A percentile compares a stretch with the other conserved stretches of the same genome.
phyloP scores from a whole-genome alignment of 1,140 invertebrate genomes.

The Hormaphis cornu region DNA sequence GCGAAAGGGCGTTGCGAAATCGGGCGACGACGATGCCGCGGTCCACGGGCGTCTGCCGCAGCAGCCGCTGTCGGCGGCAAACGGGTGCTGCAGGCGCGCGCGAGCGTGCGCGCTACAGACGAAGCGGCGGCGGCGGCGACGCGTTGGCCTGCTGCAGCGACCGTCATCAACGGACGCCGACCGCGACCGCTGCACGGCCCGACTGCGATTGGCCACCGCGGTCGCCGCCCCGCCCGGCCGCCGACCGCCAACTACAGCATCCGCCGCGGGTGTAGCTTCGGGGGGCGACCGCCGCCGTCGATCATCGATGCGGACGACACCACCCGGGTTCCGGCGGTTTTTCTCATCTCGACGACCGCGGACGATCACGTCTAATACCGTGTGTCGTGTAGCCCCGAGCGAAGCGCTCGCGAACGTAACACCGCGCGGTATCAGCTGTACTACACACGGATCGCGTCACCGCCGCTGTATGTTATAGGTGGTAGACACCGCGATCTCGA shows the following conservation, averaged over 20 bases:
- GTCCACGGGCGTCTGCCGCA: too few relatives aligned
- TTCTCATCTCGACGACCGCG: background rate
- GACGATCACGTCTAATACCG: too few relatives aligned
- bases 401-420: too few relatives aligned
- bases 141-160: background rate
- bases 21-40: too few relatives aligned
- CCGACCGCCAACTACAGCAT: slow-evolving; percentile 23
- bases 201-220: slow-evolving; percentile 15
- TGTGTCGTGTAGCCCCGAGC: too few relatives aligned
- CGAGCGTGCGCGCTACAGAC: background rate
- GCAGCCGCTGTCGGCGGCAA: too few relatives aligned
- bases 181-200: background rate
- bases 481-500: too few relatives aligned
- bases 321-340: background rate
- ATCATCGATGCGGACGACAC: slow-evolving; percentile 9
- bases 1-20: too few relatives aligned
- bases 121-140: background rate
- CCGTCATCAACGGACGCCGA: background rate
- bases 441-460: too few relatives aligned
- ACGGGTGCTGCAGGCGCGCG: background rate
- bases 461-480: too few relatives aligned
- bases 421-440: too few relatives aligned
- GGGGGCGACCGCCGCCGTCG: background rate
- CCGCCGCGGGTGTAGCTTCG: background rate
- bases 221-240: slow-evolving; percentile 13